A percentile compares a stretch with the other conserved stretches of the same genome.
phyloP scores from a whole-genome alignment of 2,113 vertebrate species.

The Oncorhynchus gorbuscha region DNA sequence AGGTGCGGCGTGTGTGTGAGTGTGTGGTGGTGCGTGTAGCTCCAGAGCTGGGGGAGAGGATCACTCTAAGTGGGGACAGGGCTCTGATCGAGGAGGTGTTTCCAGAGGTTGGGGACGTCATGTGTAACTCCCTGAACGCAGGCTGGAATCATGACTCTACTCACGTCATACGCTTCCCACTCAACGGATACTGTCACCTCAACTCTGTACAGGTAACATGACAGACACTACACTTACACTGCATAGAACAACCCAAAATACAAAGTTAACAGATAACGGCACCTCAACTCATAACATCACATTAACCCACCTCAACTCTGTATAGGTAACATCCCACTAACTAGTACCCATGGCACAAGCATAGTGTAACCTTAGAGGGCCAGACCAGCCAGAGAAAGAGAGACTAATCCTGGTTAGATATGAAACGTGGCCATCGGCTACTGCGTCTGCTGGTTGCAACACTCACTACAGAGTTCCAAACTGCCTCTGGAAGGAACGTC shows the following conservation, averaged over 20 bases:
- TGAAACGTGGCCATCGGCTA: conserved; percentile 45
- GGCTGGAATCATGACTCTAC: conserved; percentile 77
- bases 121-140: conserved; percentile 83
- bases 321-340: too few relatives aligned
- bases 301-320: conserved; percentile 36
- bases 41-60: conserved; percentile 88
- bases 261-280: too few relatives aligned
- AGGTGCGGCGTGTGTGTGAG: conserved; percentile 80
- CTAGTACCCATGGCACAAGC: too few relatives aligned
- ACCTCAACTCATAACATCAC: too few relatives aligned
- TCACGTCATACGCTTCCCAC: conserved; percentile 86
- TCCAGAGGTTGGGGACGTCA: conserved; percentile 85
- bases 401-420: conserved; percentile 46
- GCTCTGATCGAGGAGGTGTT: conserved; percentile 90
- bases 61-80: conserved; percentile 84
- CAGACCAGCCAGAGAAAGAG: too few relatives aligned
- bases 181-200: conserved; percentile 89
- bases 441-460: conserved; percentile 17
- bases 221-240: background rate
- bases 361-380: too few relatives aligned
- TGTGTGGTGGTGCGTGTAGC: conserved; percentile 89
- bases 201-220: conserved; percentile 85
- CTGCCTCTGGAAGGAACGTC: too few relatives aligned
- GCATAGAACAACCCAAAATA: background rate
- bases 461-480: too few relatives aligned